Percentiles rank a stretch among this genome's conserved stretches.
Conservation (phyloP, 2,113 vertebrate species). For the Podilymbus podiceps region DNA sequence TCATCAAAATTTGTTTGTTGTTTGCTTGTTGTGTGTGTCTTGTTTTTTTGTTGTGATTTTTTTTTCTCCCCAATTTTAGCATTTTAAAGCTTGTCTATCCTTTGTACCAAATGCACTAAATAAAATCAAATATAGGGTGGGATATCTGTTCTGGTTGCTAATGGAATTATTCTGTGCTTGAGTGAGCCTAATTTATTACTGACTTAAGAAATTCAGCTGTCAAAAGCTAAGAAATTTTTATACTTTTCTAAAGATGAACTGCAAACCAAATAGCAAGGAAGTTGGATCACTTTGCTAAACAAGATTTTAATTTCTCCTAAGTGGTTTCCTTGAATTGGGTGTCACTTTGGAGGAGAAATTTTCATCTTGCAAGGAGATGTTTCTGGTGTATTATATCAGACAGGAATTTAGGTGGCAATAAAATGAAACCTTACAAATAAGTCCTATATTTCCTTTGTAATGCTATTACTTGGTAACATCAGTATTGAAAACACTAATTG, state of each 20-base stretch:
- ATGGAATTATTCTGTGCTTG: neutral
- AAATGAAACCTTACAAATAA: neutral
- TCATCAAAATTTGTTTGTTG: neutral
- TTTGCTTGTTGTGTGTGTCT: neutral
- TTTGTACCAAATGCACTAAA: neutral
- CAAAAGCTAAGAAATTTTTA: neutral
- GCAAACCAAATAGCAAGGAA: neutral
- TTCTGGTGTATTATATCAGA: neutral
- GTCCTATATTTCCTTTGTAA: neutral
- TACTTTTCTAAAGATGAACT: neutral
- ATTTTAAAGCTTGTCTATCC: neutral
- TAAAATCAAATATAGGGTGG: neutral
- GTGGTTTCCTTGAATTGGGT: neutral
- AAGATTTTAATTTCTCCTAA: neutral
- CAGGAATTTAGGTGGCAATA: neutral
- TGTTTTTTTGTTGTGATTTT: neutral
- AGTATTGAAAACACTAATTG: neutral
- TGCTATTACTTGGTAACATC: neutral
- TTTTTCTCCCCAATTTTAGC: neutral
- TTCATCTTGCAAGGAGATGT: neutral
- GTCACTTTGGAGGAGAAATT: neutral
- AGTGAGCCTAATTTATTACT: neutral
- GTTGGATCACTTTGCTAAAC: neutral
- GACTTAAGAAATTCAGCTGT: neutral
- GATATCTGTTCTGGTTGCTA: neutral